phyloP scores from a whole-genome alignment of 2,888 invertebrate genomes.

The Netelia virgata region DNA sequence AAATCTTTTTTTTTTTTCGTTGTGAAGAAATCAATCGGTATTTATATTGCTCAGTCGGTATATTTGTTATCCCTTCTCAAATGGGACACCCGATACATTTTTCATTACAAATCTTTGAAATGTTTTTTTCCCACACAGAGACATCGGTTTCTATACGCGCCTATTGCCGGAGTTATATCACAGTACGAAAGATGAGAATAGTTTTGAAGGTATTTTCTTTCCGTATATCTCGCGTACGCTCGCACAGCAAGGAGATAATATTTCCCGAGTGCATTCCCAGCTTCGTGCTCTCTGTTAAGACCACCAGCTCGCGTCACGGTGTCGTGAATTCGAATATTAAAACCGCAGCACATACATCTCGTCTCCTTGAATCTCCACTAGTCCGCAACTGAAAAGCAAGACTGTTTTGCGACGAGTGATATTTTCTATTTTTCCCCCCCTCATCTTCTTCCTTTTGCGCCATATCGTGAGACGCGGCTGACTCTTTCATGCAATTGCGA shows the following conservation, averaged over 20 bases:
- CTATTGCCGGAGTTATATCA: constrained; percentile 6
- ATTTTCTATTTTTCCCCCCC: neutral
- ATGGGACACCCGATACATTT: too few relatives aligned
- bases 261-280: constrained; percentile 14
- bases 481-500: neutral
- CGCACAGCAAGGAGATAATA: constrained; percentile 31
- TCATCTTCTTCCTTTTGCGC: neutral
- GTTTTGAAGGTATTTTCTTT: constrained; percentile 28
- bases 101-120: neutral
- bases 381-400: neutral
- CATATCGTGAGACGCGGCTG: neutral
- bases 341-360: constrained; percentile 21
- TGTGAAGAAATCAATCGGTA: too few relatives aligned
- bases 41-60: too few relatives aligned
- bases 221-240: neutral
- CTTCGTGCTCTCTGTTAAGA: neutral
- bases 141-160: neutral
- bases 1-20: too few relatives aligned
- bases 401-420: constrained; percentile 15
- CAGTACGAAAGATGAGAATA: constrained; percentile 27
- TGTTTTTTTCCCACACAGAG: too few relatives aligned
- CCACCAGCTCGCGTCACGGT: constrained; percentile 24
- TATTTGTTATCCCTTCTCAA: too few relatives aligned
- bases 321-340: constrained; percentile 49
- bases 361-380: constrained; percentile 33